Conservation (phyloP, 2,797 vertebrate genomes). For the Argya squamiceps region DNA sequence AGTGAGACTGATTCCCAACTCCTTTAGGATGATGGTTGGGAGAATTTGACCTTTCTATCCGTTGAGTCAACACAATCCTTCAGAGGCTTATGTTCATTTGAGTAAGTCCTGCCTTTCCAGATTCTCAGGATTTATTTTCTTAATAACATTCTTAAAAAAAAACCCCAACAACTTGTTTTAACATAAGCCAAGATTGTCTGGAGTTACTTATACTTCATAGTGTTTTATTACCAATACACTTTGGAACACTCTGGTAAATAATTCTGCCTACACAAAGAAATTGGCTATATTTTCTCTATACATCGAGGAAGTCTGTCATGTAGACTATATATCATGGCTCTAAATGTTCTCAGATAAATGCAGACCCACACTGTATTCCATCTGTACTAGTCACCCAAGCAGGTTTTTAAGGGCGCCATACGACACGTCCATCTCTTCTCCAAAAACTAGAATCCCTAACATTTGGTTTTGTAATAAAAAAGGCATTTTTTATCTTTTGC, state of each 20-base stretch:
- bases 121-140: slow-evolving; percentile 60
- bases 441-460: not conserved
- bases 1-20: not conserved
- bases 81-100: slow-evolving; percentile 6
- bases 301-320: slow-evolving; percentile 27
- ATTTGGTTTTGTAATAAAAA: slow-evolving; percentile 21
- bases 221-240: slow-evolving; percentile 64
- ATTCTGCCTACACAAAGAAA: slow-evolving; percentile 65
- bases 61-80: not conserved
- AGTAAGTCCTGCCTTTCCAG: slow-evolving; percentile 22
- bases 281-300: slow-evolving; percentile 58
- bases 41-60: slow-evolving; percentile 28
- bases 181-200: slow-evolving; percentile 50
- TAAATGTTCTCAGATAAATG: slow-evolving; percentile 61
- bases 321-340: slow-evolving; percentile 9
- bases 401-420: not conserved
- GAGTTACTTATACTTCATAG: slow-evolving; percentile 54
- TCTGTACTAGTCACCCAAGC: slow-evolving; percentile 17
- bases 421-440: not conserved
- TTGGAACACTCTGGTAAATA: slow-evolving; percentile 62
- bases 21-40: not conserved
- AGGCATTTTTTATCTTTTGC: slow-evolving; percentile 5
- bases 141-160: slow-evolving; percentile 20
- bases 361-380: slow-evolving; percentile 9
- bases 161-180: not conserved